These are phyloP conservation scores for Menidia menidia DNA, from an alignment of 2,797 vertebrate species.

Conservation along the genomic window DNA sequence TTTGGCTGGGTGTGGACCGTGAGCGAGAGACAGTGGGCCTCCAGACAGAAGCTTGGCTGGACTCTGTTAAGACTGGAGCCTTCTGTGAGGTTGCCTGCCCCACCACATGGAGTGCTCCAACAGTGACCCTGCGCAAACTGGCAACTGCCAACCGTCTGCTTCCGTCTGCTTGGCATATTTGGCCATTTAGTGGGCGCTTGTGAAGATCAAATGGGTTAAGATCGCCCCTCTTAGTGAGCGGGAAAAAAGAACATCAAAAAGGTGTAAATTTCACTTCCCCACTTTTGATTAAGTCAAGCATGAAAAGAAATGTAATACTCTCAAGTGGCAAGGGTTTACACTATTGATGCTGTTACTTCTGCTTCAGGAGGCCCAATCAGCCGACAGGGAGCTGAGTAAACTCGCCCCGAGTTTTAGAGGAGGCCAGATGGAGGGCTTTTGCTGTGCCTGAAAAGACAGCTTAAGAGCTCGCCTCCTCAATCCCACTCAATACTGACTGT, in stretches of 20 bases:
- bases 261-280: constrained; percentile 99
- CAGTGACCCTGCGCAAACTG: constrained; percentile 92
- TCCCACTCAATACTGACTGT: constrained; percentile 98
- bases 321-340: constrained; percentile 99
- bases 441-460: constrained; percentile 99
- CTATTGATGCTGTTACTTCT: constrained; percentile 99
- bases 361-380: constrained; percentile 99
- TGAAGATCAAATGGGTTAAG: constrained; percentile 99
- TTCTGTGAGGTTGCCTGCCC: constrained; percentile 85
- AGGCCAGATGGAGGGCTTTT: constrained; percentile 99
- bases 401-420: constrained; percentile 95
- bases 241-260: constrained; percentile 99
- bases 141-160: constrained; percentile 97
- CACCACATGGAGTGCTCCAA: constrained; percentile 85
- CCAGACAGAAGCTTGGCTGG: constrained; percentile 84
- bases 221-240: constrained; percentile 97
- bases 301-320: constrained; percentile 99
- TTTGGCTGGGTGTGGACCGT: constrained; percentile 74
- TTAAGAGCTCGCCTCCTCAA: constrained; percentile 99
- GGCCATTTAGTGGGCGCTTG: constrained; percentile 97
- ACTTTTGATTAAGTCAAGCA: constrained; percentile 99
- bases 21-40: constrained; percentile 73
- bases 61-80: constrained; percentile 77
- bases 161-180: constrained; percentile 98
- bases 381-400: constrained; percentile 95